A percentile compares a stretch with the other conserved stretches of the same genome.
Evolutionary conservation across 2,797 vertebrate genomes (phyloP).

Genomic region (Sebastolobus altivelis): DNA sequence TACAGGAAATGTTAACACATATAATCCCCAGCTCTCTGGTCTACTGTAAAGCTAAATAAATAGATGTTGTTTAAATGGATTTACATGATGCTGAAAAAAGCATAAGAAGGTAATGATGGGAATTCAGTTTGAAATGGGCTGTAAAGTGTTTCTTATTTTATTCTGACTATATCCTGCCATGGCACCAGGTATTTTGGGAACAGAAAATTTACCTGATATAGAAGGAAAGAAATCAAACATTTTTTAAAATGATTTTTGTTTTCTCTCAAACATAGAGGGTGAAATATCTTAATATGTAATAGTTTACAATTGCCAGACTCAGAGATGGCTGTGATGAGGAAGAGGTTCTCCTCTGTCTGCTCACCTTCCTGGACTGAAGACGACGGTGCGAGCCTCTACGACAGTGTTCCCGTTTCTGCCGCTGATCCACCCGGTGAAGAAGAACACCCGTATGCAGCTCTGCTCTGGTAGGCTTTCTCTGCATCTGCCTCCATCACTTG

Average conservation of each 20-base stretch:
- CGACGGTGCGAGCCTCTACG: neutral
- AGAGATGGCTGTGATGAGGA: conserved; percentile 48
- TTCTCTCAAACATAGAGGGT: neutral
- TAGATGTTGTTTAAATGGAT: neutral
- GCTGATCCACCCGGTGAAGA: conserved; percentile 29
- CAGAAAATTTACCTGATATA: neutral
- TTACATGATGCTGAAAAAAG: neutral
- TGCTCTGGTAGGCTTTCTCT: conserved; percentile 60
- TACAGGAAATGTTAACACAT: neutral
- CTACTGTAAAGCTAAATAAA: neutral
- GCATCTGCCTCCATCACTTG: neutral
- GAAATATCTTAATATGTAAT: neutral
- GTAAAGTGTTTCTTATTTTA: neutral
- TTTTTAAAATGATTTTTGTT: neutral
- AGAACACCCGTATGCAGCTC: conserved; percentile 49
- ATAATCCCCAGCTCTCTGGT: neutral
- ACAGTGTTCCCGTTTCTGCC: neutral
- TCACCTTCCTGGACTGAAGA: conserved; percentile 45
- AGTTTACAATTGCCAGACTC: neutral
- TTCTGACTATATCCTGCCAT: neutral
- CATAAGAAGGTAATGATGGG: neutral
- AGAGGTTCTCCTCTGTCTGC: conserved; percentile 45
- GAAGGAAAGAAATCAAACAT: neutral
- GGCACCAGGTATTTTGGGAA: neutral
- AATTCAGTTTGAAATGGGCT: neutral